Conservation (phyloP, 2,797 vertebrate species). For the Tamandua tetradactyla region DNA sequence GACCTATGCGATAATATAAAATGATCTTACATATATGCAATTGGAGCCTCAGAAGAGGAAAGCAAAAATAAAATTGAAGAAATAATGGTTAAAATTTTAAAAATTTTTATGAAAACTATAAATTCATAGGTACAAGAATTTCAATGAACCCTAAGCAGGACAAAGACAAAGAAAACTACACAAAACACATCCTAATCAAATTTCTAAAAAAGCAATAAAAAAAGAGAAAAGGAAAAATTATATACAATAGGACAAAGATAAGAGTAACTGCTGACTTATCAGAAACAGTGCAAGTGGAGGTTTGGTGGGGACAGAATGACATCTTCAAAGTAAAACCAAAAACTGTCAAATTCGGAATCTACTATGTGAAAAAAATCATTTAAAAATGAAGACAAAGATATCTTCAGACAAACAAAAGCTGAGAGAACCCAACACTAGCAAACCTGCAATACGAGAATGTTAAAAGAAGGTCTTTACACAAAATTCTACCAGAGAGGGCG, state of each 20-base stretch:
- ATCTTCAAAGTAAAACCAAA: not conserved
- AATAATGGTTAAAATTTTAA: not conserved
- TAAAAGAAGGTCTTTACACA: not conserved
- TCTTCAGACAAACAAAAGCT: not conserved
- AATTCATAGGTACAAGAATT: not conserved
- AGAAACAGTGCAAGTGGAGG: not conserved
- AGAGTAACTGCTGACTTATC: not conserved
- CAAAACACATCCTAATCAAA: not conserved
- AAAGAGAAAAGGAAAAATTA: not conserved
- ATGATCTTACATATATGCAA: not conserved
- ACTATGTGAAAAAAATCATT: not conserved
- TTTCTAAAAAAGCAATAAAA: not conserved
- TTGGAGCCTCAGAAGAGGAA: not conserved
- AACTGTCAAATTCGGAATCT: slow-evolving; percentile 1
- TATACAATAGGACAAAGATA: not conserved
- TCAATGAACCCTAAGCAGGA: not conserved
- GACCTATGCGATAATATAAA: not conserved
- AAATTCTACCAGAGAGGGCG: not conserved
- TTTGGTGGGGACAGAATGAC: not conserved
- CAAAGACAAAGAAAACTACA: not conserved
- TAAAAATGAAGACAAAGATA: not conserved
- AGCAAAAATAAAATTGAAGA: not conserved
- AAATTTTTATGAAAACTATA: not conserved
- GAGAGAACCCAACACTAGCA: not conserved
- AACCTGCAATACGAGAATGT: not conserved